phyloP scores from a whole-genome alignment of 2,797 vertebrate genomes.

The Hypotaenidia okinawae region DNA sequence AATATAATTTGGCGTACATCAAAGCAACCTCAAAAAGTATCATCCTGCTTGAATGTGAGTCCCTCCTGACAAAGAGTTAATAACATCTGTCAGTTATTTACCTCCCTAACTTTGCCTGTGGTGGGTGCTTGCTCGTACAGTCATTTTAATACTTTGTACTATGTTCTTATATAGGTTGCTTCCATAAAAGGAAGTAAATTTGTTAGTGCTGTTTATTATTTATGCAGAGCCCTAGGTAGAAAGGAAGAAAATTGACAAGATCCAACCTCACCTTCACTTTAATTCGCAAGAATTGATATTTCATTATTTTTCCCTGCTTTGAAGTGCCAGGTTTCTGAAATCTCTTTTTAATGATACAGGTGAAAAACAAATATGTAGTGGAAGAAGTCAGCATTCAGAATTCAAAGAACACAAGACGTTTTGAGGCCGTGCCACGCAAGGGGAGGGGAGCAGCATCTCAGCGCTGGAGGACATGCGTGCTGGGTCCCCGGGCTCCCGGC shows the following conservation, averaged over 20 bases:
- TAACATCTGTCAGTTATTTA: conserved; percentile 2
- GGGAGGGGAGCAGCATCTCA: neutral
- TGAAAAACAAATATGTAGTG: neutral
- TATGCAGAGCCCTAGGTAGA: neutral
- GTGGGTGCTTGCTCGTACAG: neutral
- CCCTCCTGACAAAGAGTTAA: neutral
- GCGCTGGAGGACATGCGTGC: neutral
- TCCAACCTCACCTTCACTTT: conserved; percentile 22
- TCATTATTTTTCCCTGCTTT: neutral
- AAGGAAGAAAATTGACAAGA: conserved; percentile 14
- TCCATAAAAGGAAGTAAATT: neutral
- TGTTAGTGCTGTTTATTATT: conserved; percentile 36
- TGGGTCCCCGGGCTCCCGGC: neutral
- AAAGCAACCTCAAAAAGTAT: neutral
- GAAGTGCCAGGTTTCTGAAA: conserved; percentile 36
- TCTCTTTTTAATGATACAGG: neutral
- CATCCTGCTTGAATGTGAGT: neutral
- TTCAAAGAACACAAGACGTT: neutral
- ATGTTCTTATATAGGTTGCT: neutral
- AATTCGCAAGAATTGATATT: neutral
- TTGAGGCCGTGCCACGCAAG: neutral
- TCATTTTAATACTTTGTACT: neutral
- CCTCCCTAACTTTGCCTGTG: neutral
- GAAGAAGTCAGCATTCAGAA: neutral
- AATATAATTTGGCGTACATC: neutral